Evolutionary conservation across 2,113 vertebrate genomes (phyloP).

Genomic region (Platanista minor): DNA sequence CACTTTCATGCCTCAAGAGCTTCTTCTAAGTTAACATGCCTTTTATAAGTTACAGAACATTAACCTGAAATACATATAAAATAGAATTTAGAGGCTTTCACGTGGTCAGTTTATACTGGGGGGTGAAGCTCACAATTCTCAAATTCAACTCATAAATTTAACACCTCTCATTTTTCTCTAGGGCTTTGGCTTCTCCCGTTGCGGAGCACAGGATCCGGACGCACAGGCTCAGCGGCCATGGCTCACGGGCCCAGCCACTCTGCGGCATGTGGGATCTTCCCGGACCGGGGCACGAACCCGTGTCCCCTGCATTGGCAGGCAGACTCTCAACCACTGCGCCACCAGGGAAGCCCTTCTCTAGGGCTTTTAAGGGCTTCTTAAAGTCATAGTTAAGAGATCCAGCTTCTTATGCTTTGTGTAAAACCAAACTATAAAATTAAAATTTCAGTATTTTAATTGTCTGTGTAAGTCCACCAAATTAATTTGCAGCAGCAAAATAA

Average conservation of each 20-base stretch:
- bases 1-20: not conserved
- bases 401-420: conserved; percentile 39
- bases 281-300: too few species aligned
- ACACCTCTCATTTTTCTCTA: conserved; percentile 28
- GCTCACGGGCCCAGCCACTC: too few species aligned
- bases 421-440: conserved; percentile 69
- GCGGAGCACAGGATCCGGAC: too few species aligned
- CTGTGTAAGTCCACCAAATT: conserved; percentile 52
- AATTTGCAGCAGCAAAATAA: conserved; percentile 50
- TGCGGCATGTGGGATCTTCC: too few species aligned
- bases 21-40: not conserved
- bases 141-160: conserved; percentile 45
- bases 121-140: conserved; percentile 8
- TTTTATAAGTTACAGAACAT: not conserved
- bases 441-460: conserved; percentile 53
- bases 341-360: too few species aligned
- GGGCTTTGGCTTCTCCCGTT: too few species aligned
- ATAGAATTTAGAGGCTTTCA: not conserved
- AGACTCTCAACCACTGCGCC: too few species aligned
- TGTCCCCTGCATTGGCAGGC: too few species aligned
- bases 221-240: too few species aligned
- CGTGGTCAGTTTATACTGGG: not conserved
- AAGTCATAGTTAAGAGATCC: conserved; percentile 55
- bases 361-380: conserved; percentile 27
- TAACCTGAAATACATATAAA: not conserved